A percentile compares a stretch with the other conserved stretches of the same genome.
Conservation (phyloP, 1,140 invertebrate genomes). For the Vollenhovia emeryi region DNA sequence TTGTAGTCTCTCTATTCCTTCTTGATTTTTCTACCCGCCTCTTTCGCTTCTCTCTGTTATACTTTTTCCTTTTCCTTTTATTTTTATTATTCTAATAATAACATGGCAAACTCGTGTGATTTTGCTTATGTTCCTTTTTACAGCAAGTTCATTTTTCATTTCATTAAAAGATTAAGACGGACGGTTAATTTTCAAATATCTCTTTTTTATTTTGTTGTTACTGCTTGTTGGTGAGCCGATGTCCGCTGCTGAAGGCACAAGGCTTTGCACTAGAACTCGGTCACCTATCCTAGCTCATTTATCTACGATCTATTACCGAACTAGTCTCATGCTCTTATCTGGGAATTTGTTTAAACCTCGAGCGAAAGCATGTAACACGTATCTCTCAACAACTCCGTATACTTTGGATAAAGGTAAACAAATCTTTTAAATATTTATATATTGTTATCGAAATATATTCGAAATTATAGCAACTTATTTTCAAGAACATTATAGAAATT, state of each 20-base stretch:
- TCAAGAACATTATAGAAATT: background rate
- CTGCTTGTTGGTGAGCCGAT: constrained; percentile 85
- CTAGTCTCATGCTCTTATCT: constrained; percentile 72
- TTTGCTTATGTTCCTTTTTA: constrained; percentile 73
- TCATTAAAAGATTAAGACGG: constrained; percentile 85
- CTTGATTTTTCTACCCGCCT: constrained; percentile 29
- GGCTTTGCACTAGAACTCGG: constrained; percentile 86
- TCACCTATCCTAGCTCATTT: constrained; percentile 84
- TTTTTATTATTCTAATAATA: constrained; percentile 58
- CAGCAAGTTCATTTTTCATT: constrained; percentile 67
- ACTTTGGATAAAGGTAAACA: background rate
- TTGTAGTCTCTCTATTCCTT: constrained; percentile 22
- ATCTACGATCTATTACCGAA: constrained; percentile 77
- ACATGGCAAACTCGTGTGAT: constrained; percentile 73
- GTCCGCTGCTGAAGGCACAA: constrained; percentile 86
- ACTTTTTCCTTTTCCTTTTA: constrained; percentile 19
- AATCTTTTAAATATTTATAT: background rate
- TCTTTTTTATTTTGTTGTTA: constrained; percentile 64
- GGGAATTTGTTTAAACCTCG: constrained; percentile 42
- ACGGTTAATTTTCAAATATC: constrained; percentile 83
- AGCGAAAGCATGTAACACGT: background rate
- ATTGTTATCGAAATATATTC: background rate
- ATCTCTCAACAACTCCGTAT: background rate
- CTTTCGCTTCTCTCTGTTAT: background rate
- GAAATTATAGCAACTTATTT: background rate